Conservation (phyloP, 1,140 invertebrate species). For the Bathynomus jamesi region DNA sequence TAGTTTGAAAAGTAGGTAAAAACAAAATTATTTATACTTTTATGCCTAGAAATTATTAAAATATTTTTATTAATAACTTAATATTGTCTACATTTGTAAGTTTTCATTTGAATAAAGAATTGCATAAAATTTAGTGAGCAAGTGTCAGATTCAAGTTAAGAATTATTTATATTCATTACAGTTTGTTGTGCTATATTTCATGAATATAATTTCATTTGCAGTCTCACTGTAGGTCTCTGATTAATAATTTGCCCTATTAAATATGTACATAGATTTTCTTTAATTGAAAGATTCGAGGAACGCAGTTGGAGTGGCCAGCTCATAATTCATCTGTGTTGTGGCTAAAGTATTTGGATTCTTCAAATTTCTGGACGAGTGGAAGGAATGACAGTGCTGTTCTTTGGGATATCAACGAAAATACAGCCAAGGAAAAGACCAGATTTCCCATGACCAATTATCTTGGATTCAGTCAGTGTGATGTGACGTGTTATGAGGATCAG, state of each 20-base stretch:
- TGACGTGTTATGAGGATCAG: constrained; percentile 5
- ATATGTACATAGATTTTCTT: too few species aligned
- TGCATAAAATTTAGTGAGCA: background rate
- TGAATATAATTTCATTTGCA: background rate
- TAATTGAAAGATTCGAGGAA: too few species aligned
- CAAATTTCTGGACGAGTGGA: constrained; percentile 10
- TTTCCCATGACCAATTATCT: constrained; percentile 23
- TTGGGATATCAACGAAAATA: constrained; percentile 7
- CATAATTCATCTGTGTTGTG: background rate
- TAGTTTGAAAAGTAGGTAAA: background rate
- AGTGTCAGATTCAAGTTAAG: background rate
- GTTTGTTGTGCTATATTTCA: background rate
- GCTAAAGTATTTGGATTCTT: constrained; percentile 2
- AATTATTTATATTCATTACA: background rate
- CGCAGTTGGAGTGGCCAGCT: constrained; percentile 17
- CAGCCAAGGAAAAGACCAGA: constrained; percentile 11
- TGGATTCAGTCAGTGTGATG: constrained; percentile 26
- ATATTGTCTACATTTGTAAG: background rate
- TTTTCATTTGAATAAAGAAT: background rate
- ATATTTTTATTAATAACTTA: background rate
- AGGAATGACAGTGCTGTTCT: constrained; percentile 11
- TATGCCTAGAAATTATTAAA: background rate
- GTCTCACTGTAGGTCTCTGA: background rate
- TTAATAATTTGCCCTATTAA: too few species aligned
- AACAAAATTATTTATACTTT: background rate